These are phyloP conservation scores for Carlito syrichta DNA, from an alignment of 2,113 vertebrate species.

Conservation along the genomic window DNA sequence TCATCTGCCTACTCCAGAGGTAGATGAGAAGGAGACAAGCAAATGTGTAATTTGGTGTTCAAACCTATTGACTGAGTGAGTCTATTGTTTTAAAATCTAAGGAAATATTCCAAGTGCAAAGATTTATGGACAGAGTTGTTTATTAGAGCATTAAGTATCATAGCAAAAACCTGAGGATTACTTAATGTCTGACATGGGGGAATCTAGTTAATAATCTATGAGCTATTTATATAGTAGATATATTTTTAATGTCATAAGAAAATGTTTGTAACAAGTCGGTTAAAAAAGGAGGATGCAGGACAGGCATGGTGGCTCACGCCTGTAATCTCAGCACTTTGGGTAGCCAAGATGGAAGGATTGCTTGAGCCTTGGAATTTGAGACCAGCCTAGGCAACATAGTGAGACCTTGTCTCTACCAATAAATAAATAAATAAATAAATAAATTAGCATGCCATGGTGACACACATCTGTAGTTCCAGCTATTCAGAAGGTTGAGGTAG, in stretches of 20 bases:
- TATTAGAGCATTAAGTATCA: not conserved
- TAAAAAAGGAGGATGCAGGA: not conserved
- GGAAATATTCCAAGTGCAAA: not conserved
- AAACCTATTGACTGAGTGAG: not conserved
- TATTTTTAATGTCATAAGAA: not conserved
- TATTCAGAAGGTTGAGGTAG: too few species aligned
- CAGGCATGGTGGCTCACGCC: too few species aligned
- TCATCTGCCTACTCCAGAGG: not conserved
- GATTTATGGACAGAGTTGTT: not conserved
- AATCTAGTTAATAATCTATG: not conserved
- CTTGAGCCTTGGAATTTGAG: too few species aligned
- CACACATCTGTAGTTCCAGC: too few species aligned
- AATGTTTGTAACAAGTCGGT: not conserved
- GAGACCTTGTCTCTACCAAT: too few species aligned
- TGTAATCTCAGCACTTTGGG: too few species aligned
- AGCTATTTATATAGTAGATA: not conserved
- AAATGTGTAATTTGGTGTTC: not conserved
- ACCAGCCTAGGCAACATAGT: too few species aligned
- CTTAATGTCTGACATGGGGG: not conserved
- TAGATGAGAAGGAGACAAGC: not conserved
- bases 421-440: too few species aligned
- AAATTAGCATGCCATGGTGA: too few species aligned
- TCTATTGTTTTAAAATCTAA: not conserved
- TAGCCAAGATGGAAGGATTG: too few species aligned
- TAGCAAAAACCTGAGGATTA: not conserved